A percentile compares a stretch with the other conserved stretches of the same genome.
Evolutionary conservation across 2,888 invertebrate genomes (phyloP).

Genomic region (Euphydryas editha): DNA sequence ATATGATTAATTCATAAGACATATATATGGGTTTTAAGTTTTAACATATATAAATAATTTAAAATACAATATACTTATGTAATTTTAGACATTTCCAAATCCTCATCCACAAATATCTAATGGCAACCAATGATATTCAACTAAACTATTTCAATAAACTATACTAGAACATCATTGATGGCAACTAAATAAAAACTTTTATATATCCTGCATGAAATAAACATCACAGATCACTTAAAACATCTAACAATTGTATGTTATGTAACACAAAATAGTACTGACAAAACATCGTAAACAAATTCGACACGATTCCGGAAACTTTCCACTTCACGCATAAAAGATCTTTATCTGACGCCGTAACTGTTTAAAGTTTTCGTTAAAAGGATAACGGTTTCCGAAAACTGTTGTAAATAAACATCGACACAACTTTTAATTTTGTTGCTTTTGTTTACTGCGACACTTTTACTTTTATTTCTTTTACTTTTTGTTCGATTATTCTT

Average conservation of each 20-base stretch:
- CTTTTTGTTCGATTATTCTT: not conserved
- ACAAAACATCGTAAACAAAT: slow-evolving; percentile 8
- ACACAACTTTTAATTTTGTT: slow-evolving; percentile 24
- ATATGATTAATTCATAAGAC: no score
- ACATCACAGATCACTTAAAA: not conserved
- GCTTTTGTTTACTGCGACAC: not conserved
- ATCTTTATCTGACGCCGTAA: slow-evolving; percentile 16
- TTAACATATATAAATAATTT: no score
- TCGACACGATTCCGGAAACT: slow-evolving; percentile 13
- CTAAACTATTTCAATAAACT: no score
- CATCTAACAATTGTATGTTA: not conserved
- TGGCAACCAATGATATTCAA: no score
- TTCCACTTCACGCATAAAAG: slow-evolving; percentile 18
- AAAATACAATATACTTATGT: no score
- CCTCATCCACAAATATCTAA: no score
- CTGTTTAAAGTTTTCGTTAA: not conserved
- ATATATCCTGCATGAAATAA: not conserved
- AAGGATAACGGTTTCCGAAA: slow-evolving; percentile 32
- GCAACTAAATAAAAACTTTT: no score
- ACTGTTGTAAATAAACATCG: slow-evolving; percentile 11
- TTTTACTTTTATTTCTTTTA: not conserved
- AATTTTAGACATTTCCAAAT: no score
- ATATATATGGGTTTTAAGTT: no score
- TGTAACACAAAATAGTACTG: slow-evolving; percentile 1
- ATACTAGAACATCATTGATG: no score